A percentile compares a stretch with the other conserved stretches of the same genome.
Conservation (phyloP, 2,113 vertebrate species). For the Thinocorus orbignyianus region DNA sequence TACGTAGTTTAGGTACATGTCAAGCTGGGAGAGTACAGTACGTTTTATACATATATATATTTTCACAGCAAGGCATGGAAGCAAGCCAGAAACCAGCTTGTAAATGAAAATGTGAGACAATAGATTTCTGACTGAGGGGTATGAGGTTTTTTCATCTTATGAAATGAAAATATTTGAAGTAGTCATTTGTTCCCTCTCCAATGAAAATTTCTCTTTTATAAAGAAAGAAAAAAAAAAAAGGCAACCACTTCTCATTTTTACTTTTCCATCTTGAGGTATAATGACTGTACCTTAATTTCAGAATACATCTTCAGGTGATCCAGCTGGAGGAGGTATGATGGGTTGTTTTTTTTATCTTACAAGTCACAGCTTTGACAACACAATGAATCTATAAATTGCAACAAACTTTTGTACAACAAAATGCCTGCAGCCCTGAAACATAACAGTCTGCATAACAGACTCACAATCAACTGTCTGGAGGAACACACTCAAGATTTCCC, state of each 20-base stretch:
- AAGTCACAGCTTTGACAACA: slow-evolving; percentile 42
- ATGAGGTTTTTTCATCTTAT: neutral
- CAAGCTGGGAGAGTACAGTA: neutral
- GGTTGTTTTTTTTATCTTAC: slow-evolving; percentile 21
- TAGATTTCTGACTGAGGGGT: neutral
- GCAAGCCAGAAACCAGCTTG: neutral
- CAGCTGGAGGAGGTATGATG: slow-evolving; percentile 34
- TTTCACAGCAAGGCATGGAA: neutral
- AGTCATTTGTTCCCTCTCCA: neutral
- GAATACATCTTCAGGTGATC: neutral
- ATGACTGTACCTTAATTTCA: slow-evolving; percentile 8
- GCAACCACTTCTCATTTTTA: neutral
- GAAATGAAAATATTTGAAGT: neutral
- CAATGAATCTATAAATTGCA: neutral
- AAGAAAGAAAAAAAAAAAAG: neutral
- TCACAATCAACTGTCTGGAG: neutral
- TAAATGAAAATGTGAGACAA: neutral
- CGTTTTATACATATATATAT: neutral
- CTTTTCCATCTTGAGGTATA: slow-evolving; percentile 39
- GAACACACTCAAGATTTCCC: neutral
- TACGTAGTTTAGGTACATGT: neutral
- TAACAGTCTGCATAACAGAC: neutral
- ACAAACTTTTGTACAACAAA: neutral
- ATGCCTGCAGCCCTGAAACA: neutral
- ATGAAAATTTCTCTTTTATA: neutral